A percentile compares a stretch with the other conserved stretches of the same genome.
phyloP scores from a whole-genome alignment of 2,113 vertebrate species.

The Chitala chitala region DNA sequence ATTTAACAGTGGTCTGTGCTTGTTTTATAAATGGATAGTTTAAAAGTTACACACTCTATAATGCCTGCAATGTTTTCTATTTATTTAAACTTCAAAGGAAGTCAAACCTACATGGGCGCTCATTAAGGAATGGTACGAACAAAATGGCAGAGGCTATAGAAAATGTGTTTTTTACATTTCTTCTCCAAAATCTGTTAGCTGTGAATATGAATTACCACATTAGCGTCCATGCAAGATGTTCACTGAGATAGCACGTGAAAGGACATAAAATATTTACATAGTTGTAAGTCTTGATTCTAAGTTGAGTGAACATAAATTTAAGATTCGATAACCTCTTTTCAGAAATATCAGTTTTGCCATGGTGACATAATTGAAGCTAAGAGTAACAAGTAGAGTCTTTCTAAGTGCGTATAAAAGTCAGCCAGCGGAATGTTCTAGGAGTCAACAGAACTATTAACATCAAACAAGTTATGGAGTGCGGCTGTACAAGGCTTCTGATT shows the following conservation, averaged over 20 bases:
- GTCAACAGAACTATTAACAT: slow-evolving; percentile 13
- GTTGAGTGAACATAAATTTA: too few relatives aligned
- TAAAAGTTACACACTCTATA: neutral
- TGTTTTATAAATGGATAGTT: slow-evolving; percentile 10
- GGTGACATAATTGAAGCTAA: neutral
- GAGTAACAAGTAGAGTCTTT: neutral
- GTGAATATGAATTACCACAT: too few relatives aligned
- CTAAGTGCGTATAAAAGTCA: slow-evolving; percentile 10
- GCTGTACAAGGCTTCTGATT: neutral
- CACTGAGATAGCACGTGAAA: too few relatives aligned
- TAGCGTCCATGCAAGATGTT: neutral
- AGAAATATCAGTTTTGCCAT: too few relatives aligned
- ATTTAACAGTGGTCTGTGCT: slow-evolving; percentile 1
- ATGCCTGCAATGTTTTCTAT: slow-evolving; percentile 3
- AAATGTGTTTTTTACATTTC: neutral
- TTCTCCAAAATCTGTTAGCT: slow-evolving; percentile 1
- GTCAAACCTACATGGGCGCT: neutral
- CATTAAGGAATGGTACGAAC: neutral
- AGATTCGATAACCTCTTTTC: too few relatives aligned
- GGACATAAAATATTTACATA: neutral
- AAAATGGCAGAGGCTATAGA: neutral
- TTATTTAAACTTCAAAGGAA: neutral
- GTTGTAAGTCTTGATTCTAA: too few relatives aligned
- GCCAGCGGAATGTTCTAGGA: slow-evolving; percentile 4
- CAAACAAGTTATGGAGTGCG: neutral